phyloP scores from a whole-genome alignment of 1,140 invertebrate species.

The Paraescarpia echinospica region DNA sequence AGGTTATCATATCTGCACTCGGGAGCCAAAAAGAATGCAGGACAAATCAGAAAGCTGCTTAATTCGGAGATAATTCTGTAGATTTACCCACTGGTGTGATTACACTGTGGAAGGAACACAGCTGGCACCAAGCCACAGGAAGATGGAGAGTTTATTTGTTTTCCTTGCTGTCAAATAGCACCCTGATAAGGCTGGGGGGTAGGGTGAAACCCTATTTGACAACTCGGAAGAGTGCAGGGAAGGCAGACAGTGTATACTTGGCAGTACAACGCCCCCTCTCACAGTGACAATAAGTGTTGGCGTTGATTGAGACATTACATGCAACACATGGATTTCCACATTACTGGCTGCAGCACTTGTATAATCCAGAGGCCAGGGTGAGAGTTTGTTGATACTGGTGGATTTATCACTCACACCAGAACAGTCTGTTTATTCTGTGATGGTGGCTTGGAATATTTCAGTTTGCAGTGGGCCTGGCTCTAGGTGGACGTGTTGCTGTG shows the following conservation, averaged over 20 bases:
- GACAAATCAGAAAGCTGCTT: neutral
- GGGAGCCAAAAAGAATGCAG: neutral
- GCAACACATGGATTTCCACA: neutral
- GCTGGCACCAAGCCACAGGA: neutral
- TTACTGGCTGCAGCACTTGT: neutral
- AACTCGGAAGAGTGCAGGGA: neutral
- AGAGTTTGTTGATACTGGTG: neutral
- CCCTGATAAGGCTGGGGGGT: neutral
- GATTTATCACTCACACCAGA: neutral
- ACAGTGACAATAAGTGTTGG: neutral
- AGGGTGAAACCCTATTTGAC: neutral
- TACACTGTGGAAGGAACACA: neutral
- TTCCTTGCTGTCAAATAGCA: neutral
- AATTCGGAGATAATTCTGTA: neutral
- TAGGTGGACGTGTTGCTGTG: neutral
- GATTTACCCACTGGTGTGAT: neutral
- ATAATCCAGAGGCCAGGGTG: neutral
- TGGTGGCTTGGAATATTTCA: neutral
- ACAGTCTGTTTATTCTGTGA: neutral
- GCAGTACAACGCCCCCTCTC: neutral
- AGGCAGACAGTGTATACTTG: neutral
- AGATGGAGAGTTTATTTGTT: neutral
- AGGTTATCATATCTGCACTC: neutral
- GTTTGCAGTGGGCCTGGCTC: neutral
- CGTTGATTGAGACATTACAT: constrained; percentile 1